phyloP scores from a whole-genome alignment of 1,140 invertebrate genomes.

The Hyposmocoma kahamanoa region DNA sequence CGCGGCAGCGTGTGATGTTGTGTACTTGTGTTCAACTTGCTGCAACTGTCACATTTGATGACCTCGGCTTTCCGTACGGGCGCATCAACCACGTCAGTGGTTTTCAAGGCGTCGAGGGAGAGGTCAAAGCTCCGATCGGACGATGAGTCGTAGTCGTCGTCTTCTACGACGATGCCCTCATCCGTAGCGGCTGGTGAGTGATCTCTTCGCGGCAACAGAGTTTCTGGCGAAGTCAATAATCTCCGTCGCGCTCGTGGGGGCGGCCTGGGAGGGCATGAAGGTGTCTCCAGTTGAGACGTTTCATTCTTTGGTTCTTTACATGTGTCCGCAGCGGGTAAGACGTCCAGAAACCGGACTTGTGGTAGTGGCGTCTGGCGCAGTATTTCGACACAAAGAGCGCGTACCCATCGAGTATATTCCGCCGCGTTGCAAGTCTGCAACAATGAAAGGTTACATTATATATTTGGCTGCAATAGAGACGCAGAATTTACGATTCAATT shows the following conservation, averaged over 20 bases:
- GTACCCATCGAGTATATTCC: slow-evolving; percentile 63
- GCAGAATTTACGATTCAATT: neutral
- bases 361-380: slow-evolving; percentile 62
- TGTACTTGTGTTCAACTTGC: slow-evolving; percentile 45
- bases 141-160: slow-evolving; percentile 71
- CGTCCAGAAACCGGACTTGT: slow-evolving; percentile 62
- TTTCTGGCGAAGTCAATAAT: slow-evolving; percentile 50
- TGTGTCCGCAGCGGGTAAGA: slow-evolving; percentile 55
- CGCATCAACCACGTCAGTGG: slow-evolving; percentile 52
- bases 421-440: slow-evolving; percentile 67
- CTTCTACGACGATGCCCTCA: slow-evolving; percentile 70
- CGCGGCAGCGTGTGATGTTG: slow-evolving; percentile 58
- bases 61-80: slow-evolving; percentile 48
- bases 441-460: slow-evolving; percentile 24
- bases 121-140: slow-evolving; percentile 68
- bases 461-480: neutral
- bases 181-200: slow-evolving; percentile 64
- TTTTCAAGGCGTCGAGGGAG: slow-evolving; percentile 57
- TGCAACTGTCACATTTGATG: slow-evolving; percentile 63
- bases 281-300: slow-evolving; percentile 33
- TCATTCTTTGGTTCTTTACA: slow-evolving; percentile 52
- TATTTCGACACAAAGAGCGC: slow-evolving; percentile 63
- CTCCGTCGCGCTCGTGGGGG: slow-evolving; percentile 56
- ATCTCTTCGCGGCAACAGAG: slow-evolving; percentile 49
- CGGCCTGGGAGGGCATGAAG: slow-evolving; percentile 48